Evolutionary conservation across 2,888 invertebrate genomes (phyloP).

Genomic region (Boloria euphrosyne): DNA sequence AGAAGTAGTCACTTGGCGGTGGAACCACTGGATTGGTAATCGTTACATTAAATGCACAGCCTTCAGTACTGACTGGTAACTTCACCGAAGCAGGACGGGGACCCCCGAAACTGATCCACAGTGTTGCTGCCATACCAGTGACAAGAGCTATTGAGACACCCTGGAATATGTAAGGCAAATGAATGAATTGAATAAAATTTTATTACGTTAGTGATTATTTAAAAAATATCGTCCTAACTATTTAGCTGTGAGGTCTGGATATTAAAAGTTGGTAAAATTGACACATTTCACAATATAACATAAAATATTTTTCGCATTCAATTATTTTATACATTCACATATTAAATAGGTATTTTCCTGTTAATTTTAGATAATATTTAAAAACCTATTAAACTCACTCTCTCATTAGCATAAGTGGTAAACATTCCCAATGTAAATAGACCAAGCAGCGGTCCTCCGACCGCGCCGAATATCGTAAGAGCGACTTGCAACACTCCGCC

Average conservation of each 20-base stretch:
- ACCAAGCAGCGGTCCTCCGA: constrained; percentile 93
- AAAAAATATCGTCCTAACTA: too few relatives aligned
- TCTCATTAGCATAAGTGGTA: constrained; percentile 87
- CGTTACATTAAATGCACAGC: constrained; percentile 74
- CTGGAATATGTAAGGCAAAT: constrained; percentile 58
- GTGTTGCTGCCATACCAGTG: constrained; percentile 84
- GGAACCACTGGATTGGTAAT: constrained; percentile 20
- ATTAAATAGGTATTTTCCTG: too few relatives aligned
- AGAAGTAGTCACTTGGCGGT: constrained; percentile 76
- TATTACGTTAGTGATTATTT: not conserved
- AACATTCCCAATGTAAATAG: constrained; percentile 94
- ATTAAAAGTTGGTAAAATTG: too few relatives aligned
- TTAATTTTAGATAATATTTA: not conserved
- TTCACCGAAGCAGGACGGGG: constrained; percentile 86
- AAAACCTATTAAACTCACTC: constrained; percentile 64
- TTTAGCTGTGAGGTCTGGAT: too few relatives aligned
- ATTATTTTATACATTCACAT: too few relatives aligned
- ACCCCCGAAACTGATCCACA: constrained; percentile 93
- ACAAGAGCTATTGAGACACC: constrained; percentile 86
- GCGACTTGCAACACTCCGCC: constrained; percentile 95
- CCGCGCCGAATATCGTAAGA: constrained; percentile 92
- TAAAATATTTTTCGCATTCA: too few relatives aligned
- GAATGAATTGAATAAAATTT: too few relatives aligned
- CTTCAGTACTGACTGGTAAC: constrained; percentile 82
- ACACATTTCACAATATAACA: too few relatives aligned